phyloP scores from a whole-genome alignment of 2,797 vertebrate genomes.

The Pseudomugil gertrudae region DNA sequence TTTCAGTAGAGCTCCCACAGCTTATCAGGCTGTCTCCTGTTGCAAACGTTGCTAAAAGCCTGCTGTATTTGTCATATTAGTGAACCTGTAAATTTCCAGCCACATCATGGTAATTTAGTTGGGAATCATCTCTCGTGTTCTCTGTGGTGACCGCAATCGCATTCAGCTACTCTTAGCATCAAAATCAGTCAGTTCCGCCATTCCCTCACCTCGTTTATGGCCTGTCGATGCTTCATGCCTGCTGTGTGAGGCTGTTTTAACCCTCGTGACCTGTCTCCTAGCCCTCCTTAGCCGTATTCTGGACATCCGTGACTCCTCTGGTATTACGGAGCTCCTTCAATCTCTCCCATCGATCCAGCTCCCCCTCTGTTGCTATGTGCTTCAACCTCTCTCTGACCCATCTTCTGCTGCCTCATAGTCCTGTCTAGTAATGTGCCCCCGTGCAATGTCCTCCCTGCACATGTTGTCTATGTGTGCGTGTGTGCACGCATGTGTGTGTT shows the following conservation, averaged over 20 bases:
- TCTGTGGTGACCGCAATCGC: constrained; percentile 1
- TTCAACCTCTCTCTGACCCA: constrained; percentile 79
- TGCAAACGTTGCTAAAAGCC: constrained; percentile 48
- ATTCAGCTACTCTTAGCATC: constrained; percentile 44
- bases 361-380: constrained; percentile 72
- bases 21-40: constrained; percentile 56
- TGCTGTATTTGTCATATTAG: constrained; percentile 34
- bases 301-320: constrained; percentile 73
- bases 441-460: constrained; percentile 52
- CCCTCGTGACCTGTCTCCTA: constrained; percentile 68
- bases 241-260: constrained; percentile 73
- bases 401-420: constrained; percentile 74
- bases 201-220: constrained; percentile 58
- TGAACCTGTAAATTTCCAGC: constrained; percentile 27
- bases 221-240: constrained; percentile 64
- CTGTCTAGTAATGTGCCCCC: constrained; percentile 73
- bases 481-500: constrained; percentile 42
- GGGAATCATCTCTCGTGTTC: background rate
- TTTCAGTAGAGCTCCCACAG: constrained; percentile 54
- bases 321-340: constrained; percentile 77
- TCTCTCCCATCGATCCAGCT: constrained; percentile 76
- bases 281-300: constrained; percentile 73
- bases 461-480: constrained; percentile 26
- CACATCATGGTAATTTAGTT: constrained; percentile 15
- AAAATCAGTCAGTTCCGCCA: constrained; percentile 49